Evolutionary conservation across 1,140 invertebrate species (phyloP).

Genomic region (Drosophila parvula): DNA sequence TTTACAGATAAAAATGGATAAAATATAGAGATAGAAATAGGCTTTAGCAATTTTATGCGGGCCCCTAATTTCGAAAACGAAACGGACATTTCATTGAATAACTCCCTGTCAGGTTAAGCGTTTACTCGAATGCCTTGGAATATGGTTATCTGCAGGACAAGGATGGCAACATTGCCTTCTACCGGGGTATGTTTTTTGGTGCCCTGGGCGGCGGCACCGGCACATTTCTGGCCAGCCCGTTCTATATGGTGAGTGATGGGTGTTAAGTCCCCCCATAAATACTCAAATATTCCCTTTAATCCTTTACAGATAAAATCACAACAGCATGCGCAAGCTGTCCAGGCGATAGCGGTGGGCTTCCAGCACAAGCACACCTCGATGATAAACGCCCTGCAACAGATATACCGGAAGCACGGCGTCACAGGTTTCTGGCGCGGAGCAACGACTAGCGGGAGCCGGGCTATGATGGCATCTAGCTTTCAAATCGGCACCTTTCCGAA

Average conservation of each 20-base stretch:
- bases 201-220: slow-evolving; percentile 7
- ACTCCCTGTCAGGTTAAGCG: background rate
- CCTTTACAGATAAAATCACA: slow-evolving; percentile 91
- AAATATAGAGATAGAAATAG: too few relatives aligned
- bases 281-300: background rate
- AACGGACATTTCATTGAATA: too few relatives aligned
- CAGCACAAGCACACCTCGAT: slow-evolving; percentile 92
- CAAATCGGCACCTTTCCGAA: slow-evolving; percentile 93
- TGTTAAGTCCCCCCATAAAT: background rate
- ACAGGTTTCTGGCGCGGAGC: slow-evolving; percentile 91
- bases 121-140: slow-evolving; percentile 23
- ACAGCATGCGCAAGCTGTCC: slow-evolving; percentile 91
- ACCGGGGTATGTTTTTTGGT: slow-evolving; percentile 18
- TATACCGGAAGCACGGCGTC: slow-evolving; percentile 90
- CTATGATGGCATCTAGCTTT: slow-evolving; percentile 92
- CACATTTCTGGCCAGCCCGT: slow-evolving; percentile 5
- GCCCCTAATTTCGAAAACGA: too few relatives aligned
- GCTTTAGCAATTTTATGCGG: too few relatives aligned
- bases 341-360: slow-evolving; percentile 93
- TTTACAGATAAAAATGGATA: too few relatives aligned
- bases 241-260: slow-evolving; percentile 26
- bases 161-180: slow-evolving; percentile 5
- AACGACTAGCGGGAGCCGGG: slow-evolving; percentile 88
- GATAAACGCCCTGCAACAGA: slow-evolving; percentile 87
- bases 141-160: slow-evolving; percentile 8